phyloP scores from a whole-genome alignment of 2,888 invertebrate species.

The Drosophila dives region DNA sequence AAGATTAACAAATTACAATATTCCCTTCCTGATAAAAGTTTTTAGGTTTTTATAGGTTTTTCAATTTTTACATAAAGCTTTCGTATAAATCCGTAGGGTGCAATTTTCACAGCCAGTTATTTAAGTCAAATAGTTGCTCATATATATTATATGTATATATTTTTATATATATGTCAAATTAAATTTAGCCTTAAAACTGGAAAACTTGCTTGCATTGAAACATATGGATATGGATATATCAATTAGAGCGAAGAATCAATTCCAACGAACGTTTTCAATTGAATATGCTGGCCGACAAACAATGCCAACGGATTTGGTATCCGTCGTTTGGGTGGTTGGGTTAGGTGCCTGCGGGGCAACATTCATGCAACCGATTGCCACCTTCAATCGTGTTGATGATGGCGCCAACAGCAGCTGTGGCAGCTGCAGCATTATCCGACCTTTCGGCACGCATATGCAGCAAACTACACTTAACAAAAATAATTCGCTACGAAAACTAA shows the following conservation, averaged over 20 bases:
- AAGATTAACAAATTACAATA: not conserved
- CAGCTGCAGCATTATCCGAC: slow-evolving; percentile 27
- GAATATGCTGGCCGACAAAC: slow-evolving; percentile 23
- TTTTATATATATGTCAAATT: not conserved
- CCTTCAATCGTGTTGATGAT: slow-evolving; percentile 8
- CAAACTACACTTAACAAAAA: not conserved
- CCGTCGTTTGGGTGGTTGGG: slow-evolving; percentile 8
- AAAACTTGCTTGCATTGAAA: not conserved
- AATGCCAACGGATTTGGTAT: slow-evolving; percentile 59
- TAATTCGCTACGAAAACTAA: no score
- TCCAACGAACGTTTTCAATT: slow-evolving; percentile 9
- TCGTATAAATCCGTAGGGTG: not conserved
- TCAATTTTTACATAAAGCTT: not conserved
- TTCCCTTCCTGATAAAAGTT: no score
- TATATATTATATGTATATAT: not conserved
- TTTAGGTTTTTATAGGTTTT: no score
- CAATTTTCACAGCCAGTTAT: not conserved
- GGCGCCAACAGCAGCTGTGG: not conserved
- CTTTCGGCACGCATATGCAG: slow-evolving; percentile 19
- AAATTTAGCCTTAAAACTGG: not conserved
- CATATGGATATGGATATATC: not conserved
- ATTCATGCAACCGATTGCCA: not conserved
- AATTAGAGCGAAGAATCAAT: not conserved
- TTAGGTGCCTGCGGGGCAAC: slow-evolving; percentile 16
- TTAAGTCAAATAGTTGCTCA: not conserved